These are phyloP conservation scores for Haliaeetus leucogaster DNA, from an alignment of 2,113 vertebrate species.

Conservation along the genomic window DNA sequence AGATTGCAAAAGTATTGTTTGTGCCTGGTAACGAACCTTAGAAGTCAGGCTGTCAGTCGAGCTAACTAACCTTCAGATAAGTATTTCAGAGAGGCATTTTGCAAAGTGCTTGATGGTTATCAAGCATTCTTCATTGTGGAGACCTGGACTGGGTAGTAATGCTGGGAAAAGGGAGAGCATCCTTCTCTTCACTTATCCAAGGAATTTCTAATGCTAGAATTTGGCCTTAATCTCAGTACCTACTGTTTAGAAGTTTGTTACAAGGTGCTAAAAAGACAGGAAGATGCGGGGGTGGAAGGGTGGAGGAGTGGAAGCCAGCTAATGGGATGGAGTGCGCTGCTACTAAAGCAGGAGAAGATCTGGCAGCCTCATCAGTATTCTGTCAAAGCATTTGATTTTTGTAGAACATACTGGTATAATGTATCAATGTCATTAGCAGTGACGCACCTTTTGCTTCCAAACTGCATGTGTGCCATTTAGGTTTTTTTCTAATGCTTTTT, in stretches of 20 bases:
- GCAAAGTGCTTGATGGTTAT: not conserved
- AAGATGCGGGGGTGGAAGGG: too few relatives aligned
- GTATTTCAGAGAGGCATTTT: not conserved
- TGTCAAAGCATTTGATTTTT: not conserved
- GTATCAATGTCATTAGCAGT: not conserved
- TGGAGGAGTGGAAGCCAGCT: not conserved
- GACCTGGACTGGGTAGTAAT: not conserved
- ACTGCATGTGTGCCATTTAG: not conserved
- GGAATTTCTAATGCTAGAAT: not conserved
- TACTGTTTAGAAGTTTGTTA: not conserved
- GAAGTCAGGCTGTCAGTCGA: not conserved
- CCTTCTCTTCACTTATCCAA: not conserved
- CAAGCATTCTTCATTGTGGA: not conserved
- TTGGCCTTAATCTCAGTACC: not conserved
- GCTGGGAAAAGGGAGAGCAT: not conserved
- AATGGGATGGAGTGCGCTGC: not conserved
- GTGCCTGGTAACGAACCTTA: not conserved
- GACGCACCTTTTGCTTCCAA: not conserved
- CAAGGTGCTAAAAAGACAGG: not conserved
- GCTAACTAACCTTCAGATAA: not conserved
- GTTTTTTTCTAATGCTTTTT: slow-evolving; percentile 37
- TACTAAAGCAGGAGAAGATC: not conserved
- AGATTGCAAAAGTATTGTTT: not conserved
- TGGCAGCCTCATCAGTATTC: not conserved
- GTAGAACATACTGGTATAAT: not conserved